These are phyloP conservation scores for Caenorhabditis macrosperma DNA, from an alignment of 2,888 invertebrate species.

Conservation along the genomic window DNA sequence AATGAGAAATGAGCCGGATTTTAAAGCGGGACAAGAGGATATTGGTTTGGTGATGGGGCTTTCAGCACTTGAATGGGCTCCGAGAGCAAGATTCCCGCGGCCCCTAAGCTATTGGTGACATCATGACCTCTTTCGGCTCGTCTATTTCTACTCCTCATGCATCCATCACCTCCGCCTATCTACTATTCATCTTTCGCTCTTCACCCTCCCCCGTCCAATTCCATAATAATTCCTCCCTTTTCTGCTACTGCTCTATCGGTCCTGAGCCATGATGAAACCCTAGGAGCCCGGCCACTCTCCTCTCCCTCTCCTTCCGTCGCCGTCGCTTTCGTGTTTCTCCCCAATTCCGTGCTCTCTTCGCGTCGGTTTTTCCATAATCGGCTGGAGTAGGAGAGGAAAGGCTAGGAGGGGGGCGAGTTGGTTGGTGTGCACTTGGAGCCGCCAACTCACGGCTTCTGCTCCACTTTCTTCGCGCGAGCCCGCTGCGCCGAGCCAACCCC, in stretches of 20 bases:
- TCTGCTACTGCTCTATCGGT: not conserved
- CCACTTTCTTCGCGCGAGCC: not conserved
- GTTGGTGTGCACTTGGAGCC: not conserved
- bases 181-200: constrained; percentile 9
- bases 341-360: not conserved
- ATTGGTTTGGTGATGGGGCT: not conserved
- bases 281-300: constrained; percentile 10
- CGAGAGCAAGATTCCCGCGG: not conserved
- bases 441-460: constrained; percentile 3
- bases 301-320: not conserved
- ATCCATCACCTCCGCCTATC: constrained; percentile 1
- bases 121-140: not conserved
- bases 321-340: not conserved
- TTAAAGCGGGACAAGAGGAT: not conserved
- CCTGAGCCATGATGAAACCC: constrained; percentile 34
- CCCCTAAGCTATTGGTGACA: not conserved
- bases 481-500: not conserved
- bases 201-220: not conserved
- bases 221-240: constrained; percentile 2
- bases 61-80: not conserved
- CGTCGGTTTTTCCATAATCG: constrained; percentile 49
- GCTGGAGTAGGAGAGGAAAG: not conserved
- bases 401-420: not conserved
- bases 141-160: not conserved
- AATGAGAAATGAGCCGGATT: not conserved